These are phyloP conservation scores for Amphiprion clarkii DNA, from an alignment of 2,797 vertebrate species.

Conservation along the genomic window DNA sequence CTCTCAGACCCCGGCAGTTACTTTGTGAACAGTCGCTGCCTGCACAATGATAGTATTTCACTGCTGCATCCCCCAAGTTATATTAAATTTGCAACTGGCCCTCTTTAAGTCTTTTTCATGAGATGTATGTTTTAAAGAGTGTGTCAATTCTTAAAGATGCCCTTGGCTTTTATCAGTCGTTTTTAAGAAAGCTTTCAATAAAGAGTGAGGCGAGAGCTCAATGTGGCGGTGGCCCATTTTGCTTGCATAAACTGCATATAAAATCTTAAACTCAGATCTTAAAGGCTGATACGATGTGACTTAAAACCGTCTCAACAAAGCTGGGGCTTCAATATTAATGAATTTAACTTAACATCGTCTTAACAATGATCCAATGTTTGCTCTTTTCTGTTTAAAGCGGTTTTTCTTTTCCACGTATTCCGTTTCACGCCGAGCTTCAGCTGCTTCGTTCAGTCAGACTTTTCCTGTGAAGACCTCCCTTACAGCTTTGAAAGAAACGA, in stretches of 20 bases:
- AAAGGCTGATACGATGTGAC: constrained; percentile 77
- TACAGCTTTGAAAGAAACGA: constrained; percentile 38
- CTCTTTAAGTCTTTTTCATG: constrained; percentile 86
- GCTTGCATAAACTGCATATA: constrained; percentile 85
- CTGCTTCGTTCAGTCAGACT: constrained; percentile 52
- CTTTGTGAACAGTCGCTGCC: constrained; percentile 75
- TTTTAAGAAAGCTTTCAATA: constrained; percentile 78
- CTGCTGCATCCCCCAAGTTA: constrained; percentile 82
- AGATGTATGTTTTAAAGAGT: constrained; percentile 86
- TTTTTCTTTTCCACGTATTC: constrained; percentile 60
- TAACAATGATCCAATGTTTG: constrained; percentile 81
- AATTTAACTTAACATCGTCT: constrained; percentile 75
- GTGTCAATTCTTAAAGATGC: constrained; percentile 85
- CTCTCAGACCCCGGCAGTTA: constrained; percentile 78
- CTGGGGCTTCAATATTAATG: constrained; percentile 80
- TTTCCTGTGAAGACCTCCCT: constrained; percentile 28
- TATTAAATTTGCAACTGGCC: constrained; percentile 85
- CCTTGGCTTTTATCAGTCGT: constrained; percentile 82
- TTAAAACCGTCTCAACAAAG: constrained; percentile 78
- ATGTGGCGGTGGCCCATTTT: constrained; percentile 77
- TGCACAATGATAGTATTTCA: constrained; percentile 79
- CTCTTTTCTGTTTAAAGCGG: constrained; percentile 70
- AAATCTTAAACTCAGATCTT: constrained; percentile 81
- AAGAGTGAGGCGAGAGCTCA: constrained; percentile 68
- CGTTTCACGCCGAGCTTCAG: constrained; percentile 53